Conservation (phyloP, 2,113 vertebrate species). For the Strix uralensis region DNA sequence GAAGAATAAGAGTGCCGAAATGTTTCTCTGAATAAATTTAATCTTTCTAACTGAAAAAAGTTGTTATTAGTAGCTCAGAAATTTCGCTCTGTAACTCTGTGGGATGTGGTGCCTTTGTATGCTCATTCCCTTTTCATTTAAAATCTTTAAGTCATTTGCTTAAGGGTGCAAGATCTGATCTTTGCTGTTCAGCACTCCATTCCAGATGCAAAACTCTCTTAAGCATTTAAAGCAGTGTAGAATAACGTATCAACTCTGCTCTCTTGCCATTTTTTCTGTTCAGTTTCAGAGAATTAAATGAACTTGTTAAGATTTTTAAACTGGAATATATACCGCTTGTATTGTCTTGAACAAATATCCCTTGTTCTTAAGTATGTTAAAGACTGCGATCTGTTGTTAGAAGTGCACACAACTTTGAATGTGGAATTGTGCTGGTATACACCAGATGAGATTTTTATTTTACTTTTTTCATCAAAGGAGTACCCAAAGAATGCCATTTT, state of each 20-base stretch:
- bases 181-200: not conserved
- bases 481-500: not conserved
- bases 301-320: not conserved
- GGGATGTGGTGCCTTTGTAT: not conserved
- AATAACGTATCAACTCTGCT: not conserved
- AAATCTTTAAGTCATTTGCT: not conserved
- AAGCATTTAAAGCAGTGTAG: not conserved
- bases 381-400: not conserved
- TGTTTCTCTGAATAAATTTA: not conserved
- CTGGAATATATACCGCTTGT: not conserved
- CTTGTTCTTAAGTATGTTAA: not conserved
- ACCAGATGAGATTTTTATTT: not conserved
- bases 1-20: not conserved
- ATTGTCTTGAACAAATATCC: not conserved
- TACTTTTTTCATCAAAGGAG: not conserved
- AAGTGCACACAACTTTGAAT: not conserved
- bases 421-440: not conserved
- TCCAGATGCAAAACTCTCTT: not conserved
- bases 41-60: not conserved
- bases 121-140: not conserved
- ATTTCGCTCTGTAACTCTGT: not conserved
- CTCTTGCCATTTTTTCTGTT: not conserved
- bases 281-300: not conserved
- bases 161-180: not conserved
- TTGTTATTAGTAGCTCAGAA: not conserved